Evolutionary conservation across 2,797 vertebrate genomes (phyloP).

Genomic region (Enteromius mattozi): DNA sequence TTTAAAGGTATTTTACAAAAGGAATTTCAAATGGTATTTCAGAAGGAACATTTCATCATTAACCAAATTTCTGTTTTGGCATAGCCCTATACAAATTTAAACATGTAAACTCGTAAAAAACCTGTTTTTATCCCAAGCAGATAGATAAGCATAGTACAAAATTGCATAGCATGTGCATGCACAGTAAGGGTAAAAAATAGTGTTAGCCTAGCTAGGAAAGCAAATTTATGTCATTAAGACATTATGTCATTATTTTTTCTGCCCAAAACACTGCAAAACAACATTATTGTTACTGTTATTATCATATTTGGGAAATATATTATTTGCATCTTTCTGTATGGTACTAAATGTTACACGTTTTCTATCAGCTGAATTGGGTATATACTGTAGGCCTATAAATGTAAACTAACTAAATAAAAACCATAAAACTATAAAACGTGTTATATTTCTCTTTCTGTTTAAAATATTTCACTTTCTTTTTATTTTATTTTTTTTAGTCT

Average conservation of each 20-base stretch:
- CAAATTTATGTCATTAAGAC: too few species aligned
- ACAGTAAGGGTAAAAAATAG: not conserved
- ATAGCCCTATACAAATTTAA: not conserved
- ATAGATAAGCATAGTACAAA: not conserved
- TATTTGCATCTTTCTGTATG: not conserved
- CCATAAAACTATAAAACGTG: not conserved
- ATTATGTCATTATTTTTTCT: too few species aligned
- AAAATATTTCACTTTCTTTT: not conserved
- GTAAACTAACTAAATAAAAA: not conserved
- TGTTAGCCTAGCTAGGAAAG: too few species aligned
- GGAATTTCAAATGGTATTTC: not conserved
- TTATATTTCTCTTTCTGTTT: not conserved
- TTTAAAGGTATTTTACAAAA: conserved; percentile 7
- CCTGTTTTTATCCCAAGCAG: not conserved
- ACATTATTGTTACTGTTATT: too few species aligned
- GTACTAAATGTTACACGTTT: too few species aligned
- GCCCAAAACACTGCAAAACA: not conserved
- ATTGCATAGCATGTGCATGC: not conserved
- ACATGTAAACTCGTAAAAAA: not conserved
- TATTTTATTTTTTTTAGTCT: not conserved
- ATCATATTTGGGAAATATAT: not conserved
- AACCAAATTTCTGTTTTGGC: not conserved
- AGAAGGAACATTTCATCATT: not conserved
- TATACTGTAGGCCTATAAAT: too few species aligned
- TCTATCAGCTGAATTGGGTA: too few species aligned